Base-by-base conservation (phyloP, 2,797 vertebrate genomes). In the Euthynnus affinis region DNA sequence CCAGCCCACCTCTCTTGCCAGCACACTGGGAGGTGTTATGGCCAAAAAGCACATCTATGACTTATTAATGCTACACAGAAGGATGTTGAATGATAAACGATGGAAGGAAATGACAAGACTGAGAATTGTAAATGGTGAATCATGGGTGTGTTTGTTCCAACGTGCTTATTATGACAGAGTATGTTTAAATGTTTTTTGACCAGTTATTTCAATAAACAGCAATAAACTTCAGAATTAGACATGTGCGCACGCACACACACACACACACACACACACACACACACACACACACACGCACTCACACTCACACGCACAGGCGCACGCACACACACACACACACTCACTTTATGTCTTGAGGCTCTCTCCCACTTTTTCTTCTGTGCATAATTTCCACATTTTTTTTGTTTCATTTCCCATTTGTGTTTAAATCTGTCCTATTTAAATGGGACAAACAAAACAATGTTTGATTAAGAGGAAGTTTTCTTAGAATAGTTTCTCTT, bases 11-110 rank as follows among this genome's bases (percentile, higher is more conserved):
- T 79, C 68, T 74, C 61, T 71, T 80, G 82, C 74, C 5, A 18
- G 44, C 9, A 0, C 17, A 55, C 57, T 48, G 71, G 49, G 76
- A 79, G 65, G 65, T 40, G 67, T 82, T 73, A 42, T 22, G 32
- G 71, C 69, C 73, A 80, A 78, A 82, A 84, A 89, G 82, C 64
- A 69, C 25, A 25, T 71, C 62, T 79, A 81, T 87, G 32, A 83
- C 69, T 88, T 90, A 89, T 84, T 90, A 64, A 87, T 88, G 71
- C 49, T 63, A 57, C 81, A 58, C 29, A 75, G 55, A 69, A 82
- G 22, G 46, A 59, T 65, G 78, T 69, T 14, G 15, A 57, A 64
- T 78, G 75, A 80, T 57, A 34, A 79, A 84, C 57, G 78, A 88
- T 62, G 72, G 80, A 75, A 51, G 27, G 40, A 81, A 81, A 88